Percentiles rank a stretch among this genome's conserved stretches.
phyloP scores from a whole-genome alignment of 2,888 invertebrate species.

The Anodontia alba region DNA sequence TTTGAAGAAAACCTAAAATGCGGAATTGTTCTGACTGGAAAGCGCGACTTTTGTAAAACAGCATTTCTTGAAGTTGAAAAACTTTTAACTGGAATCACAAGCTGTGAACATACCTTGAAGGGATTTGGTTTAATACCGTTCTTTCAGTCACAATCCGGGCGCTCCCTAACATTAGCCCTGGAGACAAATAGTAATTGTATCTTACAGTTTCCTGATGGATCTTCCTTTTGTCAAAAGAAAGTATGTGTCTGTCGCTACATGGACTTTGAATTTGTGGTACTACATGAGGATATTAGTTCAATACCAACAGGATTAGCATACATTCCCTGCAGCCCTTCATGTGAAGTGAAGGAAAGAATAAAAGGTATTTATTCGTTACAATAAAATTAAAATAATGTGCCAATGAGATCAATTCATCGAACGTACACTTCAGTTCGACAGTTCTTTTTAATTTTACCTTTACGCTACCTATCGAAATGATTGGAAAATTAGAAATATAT shows the following conservation, averaged over 20 bases:
- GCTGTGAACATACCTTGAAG: neutral
- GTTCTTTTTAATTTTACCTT: too few species aligned
- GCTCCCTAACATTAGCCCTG: neutral
- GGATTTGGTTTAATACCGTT: neutral
- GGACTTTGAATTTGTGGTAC: neutral
- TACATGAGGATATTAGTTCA: neutral
- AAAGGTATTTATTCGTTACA: too few species aligned
- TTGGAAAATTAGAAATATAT: neutral
- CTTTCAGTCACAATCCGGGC: neutral
- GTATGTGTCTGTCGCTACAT: neutral
- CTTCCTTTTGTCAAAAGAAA: neutral
- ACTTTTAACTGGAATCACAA: neutral
- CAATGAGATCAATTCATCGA: neutral
- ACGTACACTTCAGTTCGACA: neutral
- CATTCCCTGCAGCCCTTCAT: neutral
- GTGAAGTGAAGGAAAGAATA: neutral
- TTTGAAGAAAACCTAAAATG: neutral
- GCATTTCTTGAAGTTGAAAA: neutral
- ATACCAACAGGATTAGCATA: neutral
- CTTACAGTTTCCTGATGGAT: neutral
- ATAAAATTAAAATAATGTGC: neutral
- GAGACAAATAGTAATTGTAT: neutral
- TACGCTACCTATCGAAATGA: too few species aligned
- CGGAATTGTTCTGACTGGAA: neutral
- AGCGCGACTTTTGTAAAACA: neutral